Evolutionary conservation across 1,140 invertebrate species (phyloP), one percentile per base, ranked within the genome.

Genomic region (Cydia strobilella): DNA sequence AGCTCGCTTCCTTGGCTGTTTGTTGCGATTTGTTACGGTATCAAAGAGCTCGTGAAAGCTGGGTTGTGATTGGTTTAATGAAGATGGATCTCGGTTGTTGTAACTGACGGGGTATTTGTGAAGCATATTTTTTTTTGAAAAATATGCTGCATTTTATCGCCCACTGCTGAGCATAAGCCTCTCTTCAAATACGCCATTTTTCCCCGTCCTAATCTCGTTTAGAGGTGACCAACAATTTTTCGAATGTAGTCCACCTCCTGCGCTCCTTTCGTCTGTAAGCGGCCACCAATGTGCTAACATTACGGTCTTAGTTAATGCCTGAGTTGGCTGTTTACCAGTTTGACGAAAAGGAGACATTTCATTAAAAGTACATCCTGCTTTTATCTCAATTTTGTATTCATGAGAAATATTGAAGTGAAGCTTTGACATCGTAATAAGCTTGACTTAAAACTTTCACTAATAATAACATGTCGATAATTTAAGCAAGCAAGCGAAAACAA

Each of bases 21-120:
- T 54, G 51, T 54, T 54, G 51, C 51, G 51, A 54, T 54, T 54
- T 18, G 51, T 54, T 54, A 54, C 51, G n/a, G 51, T 18, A 54
- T 54, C 51, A 54, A 54, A 54, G 51, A 54, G 51, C 20, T 54
- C 51, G 4, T 54, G 51, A 54, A 54, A 54, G 51, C 51, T 15
- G 45, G 45, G 51, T 6, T 54, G 51, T 54, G 51, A 20, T 54
- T 54, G 51, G 51, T 18, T 54, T 18, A 54, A 54, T 54, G 51
- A 54, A 54, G 51, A 54, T 3, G 12, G 45, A 48, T 54, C n/a
- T 18, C 4, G 4, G 51, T 20, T 54, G 5, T 54, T 54, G 0
- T 7, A 54, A 9, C 5, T 20, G 6, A 18, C 51, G 5, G 51
- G n/a, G 7, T 54, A 54, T 54, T 9, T 18, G 15, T n/a, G 15